Conservation (phyloP, 2,888 invertebrate genomes). For the Drosophila cyrtoloma region DNA sequence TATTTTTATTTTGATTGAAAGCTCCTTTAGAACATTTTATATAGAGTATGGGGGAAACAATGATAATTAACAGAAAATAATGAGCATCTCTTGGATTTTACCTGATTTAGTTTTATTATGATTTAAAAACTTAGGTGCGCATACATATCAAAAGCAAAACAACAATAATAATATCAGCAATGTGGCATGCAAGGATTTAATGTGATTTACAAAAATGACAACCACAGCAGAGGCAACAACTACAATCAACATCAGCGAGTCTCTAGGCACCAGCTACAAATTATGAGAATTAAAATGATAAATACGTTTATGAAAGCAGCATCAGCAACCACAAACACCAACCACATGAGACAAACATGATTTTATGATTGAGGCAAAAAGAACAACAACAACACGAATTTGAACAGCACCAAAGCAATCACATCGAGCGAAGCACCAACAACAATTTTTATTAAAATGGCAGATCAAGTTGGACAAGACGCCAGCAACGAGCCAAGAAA, state of each 20-base stretch:
- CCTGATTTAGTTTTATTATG: slow-evolving; percentile 55
- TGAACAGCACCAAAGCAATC: slow-evolving; percentile 20
- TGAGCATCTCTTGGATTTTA: slow-evolving; percentile 24
- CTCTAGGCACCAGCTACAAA: slow-evolving; percentile 48
- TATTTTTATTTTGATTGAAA: neutral
- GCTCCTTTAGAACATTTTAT: neutral
- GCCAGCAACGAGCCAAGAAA: slow-evolving; percentile 22
- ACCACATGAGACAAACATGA: slow-evolving; percentile 48
- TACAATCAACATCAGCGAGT: slow-evolving; percentile 43
- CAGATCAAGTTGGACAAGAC: slow-evolving; percentile 48
- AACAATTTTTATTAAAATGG: slow-evolving; percentile 32
- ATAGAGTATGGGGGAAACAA: neutral
- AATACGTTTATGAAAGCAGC: slow-evolving; percentile 48
- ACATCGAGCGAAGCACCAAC: slow-evolving; percentile 4
- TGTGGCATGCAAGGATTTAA: slow-evolving; percentile 65
- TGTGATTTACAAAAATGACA: slow-evolving; percentile 74
- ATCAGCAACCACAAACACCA: slow-evolving; percentile 35
- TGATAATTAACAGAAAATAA: slow-evolving; percentile 12
- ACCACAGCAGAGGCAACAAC: slow-evolving; percentile 41
- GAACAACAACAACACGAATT: slow-evolving; percentile 32
- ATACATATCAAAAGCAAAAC: slow-evolving; percentile 25
- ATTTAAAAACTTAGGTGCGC: slow-evolving; percentile 48
- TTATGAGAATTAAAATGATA: slow-evolving; percentile 71
- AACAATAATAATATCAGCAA: slow-evolving; percentile 42
- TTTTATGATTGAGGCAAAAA: slow-evolving; percentile 60